Evolutionary conservation across 2,888 invertebrate species (phyloP), one percentile per base, ranked within the genome.

Genomic region (Lycaena phlaeas): DNA sequence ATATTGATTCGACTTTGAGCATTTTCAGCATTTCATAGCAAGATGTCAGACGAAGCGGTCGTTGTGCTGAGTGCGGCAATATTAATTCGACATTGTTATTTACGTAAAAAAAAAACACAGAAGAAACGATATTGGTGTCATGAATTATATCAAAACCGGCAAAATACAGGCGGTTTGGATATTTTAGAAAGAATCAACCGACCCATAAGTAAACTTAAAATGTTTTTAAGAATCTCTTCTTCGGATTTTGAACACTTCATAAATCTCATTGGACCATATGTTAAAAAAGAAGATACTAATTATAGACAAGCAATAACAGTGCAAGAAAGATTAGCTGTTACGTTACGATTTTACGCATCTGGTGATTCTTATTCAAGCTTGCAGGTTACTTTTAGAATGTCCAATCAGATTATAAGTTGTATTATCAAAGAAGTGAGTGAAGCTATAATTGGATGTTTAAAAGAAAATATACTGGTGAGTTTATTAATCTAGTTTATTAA

Each of bases 231-330:
- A 36, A 48, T 46, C 46, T 45, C 48, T 42, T 43, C 49, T 44
- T 46, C 45, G 26, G 48, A 51, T 26, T 51, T 49, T 49, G 45
- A 47, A 49, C 44, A 45, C 45, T 43, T 51, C 22, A n/a, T 45
- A 39, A 47, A 47, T 47, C 47, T 47, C 43, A 45, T 47, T 50
- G 45, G 46, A 46, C 46, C 46, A 44, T 46, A 14, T 14, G 44
- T 46, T 42, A 42, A 44, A 42, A 46, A 48, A 46, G 41, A 38
- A 22, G 27, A 48, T 46, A 48, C 46, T 45, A 45, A 44, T 44
- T 46, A 43, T 40, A 43, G 46, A 49, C 43, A 43, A 46, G 44
- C 46, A 36, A 50, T 50, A 40, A 45, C 42, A 44, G 44, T 45
- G 40, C 45, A 41, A 26, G 49, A 48, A 46, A 34, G 44, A 27